Evolutionary conservation across 2,888 invertebrate genomes (phyloP), one percentile per base, ranked within the genome.

Genomic region (Polietes domitor): DNA sequence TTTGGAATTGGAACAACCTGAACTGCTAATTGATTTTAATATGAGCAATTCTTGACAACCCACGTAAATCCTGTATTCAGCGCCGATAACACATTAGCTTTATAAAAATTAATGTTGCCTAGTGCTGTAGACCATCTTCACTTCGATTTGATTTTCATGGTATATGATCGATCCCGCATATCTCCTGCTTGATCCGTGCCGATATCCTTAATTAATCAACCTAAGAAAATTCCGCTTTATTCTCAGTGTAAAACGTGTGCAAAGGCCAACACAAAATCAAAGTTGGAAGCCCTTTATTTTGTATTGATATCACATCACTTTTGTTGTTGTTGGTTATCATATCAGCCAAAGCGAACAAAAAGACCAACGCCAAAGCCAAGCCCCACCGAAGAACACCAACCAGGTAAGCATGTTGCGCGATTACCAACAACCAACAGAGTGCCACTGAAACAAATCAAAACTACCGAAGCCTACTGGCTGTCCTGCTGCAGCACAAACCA

Each of bases 391-490:
- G 78, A 50, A 73, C 72, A 32, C 84, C 84, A 84, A 84, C 84
- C 84, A 84, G 78, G 78, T 81, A 81, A 81, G 78, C 81, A 84
- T 80, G 80, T 76, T 78, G 79, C 50, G 47, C 76, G 73, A 83
- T 79, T 85, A 83, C 77, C 73, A 72, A 41, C 77, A 63, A 15
- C 63, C 79, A 55, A 37, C 76, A 47, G 77, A 85, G 86, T 86
- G 87, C 87, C 87, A 87, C 87, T 87, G 86, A 87, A 87, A 85
- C 85, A 84, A 87, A 87, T 87, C 86, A 86, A 73, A 85, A 86
- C 84, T 81, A 81, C 84, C 79, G 78, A 81, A 84, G 81, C 81
- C 81, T 78, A 84, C 80, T 84, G 84, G 84, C 75, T 61, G 61
- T n/a, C 28, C 26, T 80, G 83, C 70, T 71, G 43, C 6, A 26